These are phyloP conservation scores for Chaetodon trifasciatus DNA, from an alignment of 2,797 vertebrate genomes.

Conservation along the genomic window DNA sequence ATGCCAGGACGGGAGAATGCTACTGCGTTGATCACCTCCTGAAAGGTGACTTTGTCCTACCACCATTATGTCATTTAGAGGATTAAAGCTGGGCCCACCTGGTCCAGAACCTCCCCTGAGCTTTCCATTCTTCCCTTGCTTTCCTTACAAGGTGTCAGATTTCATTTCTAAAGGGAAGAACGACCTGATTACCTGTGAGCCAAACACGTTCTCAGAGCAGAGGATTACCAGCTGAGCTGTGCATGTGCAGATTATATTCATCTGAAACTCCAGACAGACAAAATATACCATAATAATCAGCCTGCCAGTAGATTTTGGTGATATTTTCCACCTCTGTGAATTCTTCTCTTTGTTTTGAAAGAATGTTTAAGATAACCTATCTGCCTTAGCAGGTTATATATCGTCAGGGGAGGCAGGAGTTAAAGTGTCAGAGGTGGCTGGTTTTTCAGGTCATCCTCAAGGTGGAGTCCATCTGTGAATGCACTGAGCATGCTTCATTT, in stretches of 20 bases:
- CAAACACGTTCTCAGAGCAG: not conserved
- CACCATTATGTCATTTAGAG: not conserved
- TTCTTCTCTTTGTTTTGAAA: not conserved
- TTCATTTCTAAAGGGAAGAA: not conserved
- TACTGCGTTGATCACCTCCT: slow-evolving; percentile 95
- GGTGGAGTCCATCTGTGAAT: not conserved
- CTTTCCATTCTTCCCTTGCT: not conserved
- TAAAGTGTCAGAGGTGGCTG: not conserved
- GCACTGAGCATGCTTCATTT: not conserved
- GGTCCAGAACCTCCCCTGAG: not conserved
- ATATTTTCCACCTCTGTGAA: too few species aligned
- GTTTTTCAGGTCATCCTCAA: slow-evolving; percentile 30
- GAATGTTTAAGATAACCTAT: not conserved
- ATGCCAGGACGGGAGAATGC: slow-evolving; percentile 93
- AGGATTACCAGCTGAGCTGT: slow-evolving; percentile 1
- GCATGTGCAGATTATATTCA: not conserved
- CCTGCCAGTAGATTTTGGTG: not conserved
- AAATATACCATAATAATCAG: not conserved
- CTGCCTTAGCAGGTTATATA: not conserved
- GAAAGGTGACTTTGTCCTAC: slow-evolving; percentile 85
- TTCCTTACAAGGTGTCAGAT: slow-evolving; percentile 23
- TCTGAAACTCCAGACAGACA: not conserved
- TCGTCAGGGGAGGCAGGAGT: not conserved
- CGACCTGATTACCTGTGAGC: not conserved
- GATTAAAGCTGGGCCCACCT: not conserved